Evolutionary conservation across 53 echinoderm and acorn worm species (phyloP).

Genomic region (Glandiceps talaboti): DNA sequence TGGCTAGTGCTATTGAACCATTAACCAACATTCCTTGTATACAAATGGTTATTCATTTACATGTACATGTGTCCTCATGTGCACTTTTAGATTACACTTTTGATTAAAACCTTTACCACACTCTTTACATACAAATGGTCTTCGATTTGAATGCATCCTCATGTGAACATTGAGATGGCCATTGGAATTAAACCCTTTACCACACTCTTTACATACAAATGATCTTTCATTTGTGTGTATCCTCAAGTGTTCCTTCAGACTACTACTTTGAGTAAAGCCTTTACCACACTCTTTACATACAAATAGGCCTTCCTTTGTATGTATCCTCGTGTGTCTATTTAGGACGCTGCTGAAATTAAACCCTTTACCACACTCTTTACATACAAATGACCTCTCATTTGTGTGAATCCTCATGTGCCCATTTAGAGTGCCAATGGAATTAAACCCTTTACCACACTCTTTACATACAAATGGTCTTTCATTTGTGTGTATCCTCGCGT

Average conservation of each 20-base stretch:
- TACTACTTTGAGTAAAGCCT: not conserved
- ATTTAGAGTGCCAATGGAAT: not conserved
- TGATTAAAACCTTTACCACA: conserved; percentile 3
- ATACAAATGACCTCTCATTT: not conserved
- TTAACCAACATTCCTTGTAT: not conserved
- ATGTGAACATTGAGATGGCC: conserved; percentile 2
- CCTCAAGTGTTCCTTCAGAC: not conserved
- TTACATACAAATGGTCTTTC: not conserved
- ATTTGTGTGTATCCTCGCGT: not conserved
- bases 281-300: not conserved
- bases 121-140: conserved; percentile 9
- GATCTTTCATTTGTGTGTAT: not conserved
- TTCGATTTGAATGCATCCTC: conserved; percentile 6
- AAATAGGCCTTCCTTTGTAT: not conserved
- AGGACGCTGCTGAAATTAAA: not conserved
- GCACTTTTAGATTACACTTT: not conserved
- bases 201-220: not conserved
- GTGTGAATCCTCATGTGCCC: not conserved
- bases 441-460: conserved; percentile 18
- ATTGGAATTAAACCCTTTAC: not conserved
- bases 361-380: not conserved
- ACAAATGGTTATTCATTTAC: not conserved
- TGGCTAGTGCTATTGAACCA: too few relatives aligned
- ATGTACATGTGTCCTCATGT: not conserved
- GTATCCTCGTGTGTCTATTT: not conserved